These are phyloP conservation scores for Eupleurogrammus muticus DNA, from an alignment of 2,797 vertebrate genomes.

Conservation along the genomic window DNA sequence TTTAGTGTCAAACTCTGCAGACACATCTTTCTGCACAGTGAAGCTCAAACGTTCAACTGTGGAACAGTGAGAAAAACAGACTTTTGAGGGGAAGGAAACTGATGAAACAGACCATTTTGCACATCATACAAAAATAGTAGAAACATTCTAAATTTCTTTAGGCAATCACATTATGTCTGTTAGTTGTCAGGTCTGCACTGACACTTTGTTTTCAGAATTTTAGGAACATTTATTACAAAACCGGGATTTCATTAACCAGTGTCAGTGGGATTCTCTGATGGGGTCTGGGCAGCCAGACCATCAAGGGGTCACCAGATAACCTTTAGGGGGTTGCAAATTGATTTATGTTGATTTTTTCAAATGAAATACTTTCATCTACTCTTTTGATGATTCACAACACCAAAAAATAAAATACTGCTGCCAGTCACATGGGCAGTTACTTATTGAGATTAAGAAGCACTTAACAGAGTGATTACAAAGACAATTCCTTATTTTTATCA, in stretches of 20 bases:
- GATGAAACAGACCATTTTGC: no score
- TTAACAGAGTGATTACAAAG: not conserved
- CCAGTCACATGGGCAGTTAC: not conserved
- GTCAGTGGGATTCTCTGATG: not conserved
- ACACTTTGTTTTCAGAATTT: constrained; percentile 6
- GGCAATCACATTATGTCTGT: not conserved
- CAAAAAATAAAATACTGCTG: not conserved
- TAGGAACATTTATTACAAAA: constrained; percentile 15
- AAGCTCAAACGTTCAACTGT: no score
- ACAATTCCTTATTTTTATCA: not conserved
- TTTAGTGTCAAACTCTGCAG: no score
- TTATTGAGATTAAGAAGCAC: not conserved
- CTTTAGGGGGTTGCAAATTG: constrained; percentile 1
- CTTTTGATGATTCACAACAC: not conserved
- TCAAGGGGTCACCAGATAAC: not conserved
- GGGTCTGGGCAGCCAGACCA: not conserved
- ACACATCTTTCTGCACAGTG: no score
- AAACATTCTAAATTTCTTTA: not conserved
- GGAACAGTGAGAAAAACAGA: no score
- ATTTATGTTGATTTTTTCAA: not conserved
- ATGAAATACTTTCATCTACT: not conserved
- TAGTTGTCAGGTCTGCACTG: not conserved
- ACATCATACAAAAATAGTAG: no score
- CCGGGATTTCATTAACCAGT: constrained; percentile 1
- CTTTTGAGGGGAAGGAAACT: no score